A percentile compares a stretch with the other conserved stretches of the same genome.
These are phyloP conservation scores for Drosophila suboccidentalis DNA, from an alignment of 2,888 invertebrate genomes.

Conservation along the genomic window DNA sequence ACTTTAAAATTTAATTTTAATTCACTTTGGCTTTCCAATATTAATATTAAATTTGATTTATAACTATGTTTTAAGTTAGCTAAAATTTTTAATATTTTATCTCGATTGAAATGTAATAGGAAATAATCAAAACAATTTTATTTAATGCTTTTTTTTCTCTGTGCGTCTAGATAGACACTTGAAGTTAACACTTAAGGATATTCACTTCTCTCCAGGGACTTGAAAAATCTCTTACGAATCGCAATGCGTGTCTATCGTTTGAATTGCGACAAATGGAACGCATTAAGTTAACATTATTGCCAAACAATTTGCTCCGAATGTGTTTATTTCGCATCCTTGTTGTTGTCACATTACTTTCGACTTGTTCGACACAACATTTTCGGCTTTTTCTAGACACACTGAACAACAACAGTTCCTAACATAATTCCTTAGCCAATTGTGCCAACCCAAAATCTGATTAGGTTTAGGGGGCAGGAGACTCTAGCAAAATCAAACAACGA, in stretches of 20 bases:
- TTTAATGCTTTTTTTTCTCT: too few relatives aligned
- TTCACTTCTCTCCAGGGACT: constrained; percentile 39
- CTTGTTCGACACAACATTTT: constrained; percentile 28
- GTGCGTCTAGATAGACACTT: not conserved
- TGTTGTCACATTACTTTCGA: constrained; percentile 56
- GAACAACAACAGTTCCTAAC: constrained; percentile 14
- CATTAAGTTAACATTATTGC: constrained; percentile 81
- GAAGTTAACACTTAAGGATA: constrained; percentile 8
- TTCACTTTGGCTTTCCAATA: too few relatives aligned
- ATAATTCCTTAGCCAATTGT: constrained; percentile 75
- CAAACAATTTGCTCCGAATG: constrained; percentile 80
- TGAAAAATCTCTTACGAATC: constrained; percentile 66
- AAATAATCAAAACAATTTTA: too few relatives aligned
- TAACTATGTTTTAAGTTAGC: too few relatives aligned
- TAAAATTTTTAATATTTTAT: too few relatives aligned
- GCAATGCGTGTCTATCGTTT: constrained; percentile 71
- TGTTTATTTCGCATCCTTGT: constrained; percentile 72
- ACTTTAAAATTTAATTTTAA: too few relatives aligned
- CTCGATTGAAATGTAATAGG: too few relatives aligned
- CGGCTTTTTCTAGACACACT: constrained; percentile 9
- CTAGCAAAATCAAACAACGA: constrained; percentile 74
- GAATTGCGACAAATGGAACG: constrained; percentile 80
- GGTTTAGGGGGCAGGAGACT: constrained; percentile 18
- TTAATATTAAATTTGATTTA: too few relatives aligned
- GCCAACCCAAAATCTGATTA: constrained; percentile 78